These are phyloP conservation scores for Temnothorax unifasciatus DNA, from an alignment of 2,888 invertebrate genomes.

Conservation along the genomic window DNA sequence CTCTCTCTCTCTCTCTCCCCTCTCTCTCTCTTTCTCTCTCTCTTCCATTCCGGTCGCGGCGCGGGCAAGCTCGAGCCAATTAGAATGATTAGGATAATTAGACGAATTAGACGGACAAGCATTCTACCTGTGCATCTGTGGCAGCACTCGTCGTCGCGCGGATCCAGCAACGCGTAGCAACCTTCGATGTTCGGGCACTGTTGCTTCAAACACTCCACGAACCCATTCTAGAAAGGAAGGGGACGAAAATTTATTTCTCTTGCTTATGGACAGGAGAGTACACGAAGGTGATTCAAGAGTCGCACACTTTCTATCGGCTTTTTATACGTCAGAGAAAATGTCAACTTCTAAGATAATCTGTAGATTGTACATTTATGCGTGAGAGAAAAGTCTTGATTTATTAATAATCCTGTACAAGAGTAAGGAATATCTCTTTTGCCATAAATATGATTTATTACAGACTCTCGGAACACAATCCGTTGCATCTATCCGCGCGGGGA, in stretches of 20 bases:
- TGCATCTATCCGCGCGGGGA: not conserved
- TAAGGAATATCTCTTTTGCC: not conserved
- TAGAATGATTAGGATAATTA: slow-evolving; percentile 55
- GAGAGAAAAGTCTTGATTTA: not conserved
- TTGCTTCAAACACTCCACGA: slow-evolving; percentile 93
- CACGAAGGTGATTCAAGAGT: not conserved
- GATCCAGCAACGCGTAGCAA: slow-evolving; percentile 92
- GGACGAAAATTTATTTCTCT: slow-evolving; percentile 4
- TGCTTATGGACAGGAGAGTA: not conserved
- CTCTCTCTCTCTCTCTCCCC: not conserved
- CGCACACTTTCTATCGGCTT: not conserved
- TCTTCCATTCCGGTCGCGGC: not conserved
- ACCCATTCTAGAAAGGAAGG: slow-evolving; percentile 90
- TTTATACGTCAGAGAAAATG: not conserved
- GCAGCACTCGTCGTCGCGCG: slow-evolving; percentile 92
- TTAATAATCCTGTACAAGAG: not conserved
- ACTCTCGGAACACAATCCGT: not conserved
- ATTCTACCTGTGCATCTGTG: slow-evolving; percentile 92
- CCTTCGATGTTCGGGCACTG: slow-evolving; percentile 94
- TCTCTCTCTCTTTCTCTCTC: not conserved
- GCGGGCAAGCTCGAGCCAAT: slow-evolving; percentile 22
- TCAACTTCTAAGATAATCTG: not conserved
- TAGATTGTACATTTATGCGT: not conserved
- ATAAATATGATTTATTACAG: slow-evolving; percentile 28
- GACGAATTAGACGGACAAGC: slow-evolving; percentile 31